These are phyloP conservation scores for Nycteola revayana DNA, from an alignment of 2,888 invertebrate genomes.

Conservation along the genomic window DNA sequence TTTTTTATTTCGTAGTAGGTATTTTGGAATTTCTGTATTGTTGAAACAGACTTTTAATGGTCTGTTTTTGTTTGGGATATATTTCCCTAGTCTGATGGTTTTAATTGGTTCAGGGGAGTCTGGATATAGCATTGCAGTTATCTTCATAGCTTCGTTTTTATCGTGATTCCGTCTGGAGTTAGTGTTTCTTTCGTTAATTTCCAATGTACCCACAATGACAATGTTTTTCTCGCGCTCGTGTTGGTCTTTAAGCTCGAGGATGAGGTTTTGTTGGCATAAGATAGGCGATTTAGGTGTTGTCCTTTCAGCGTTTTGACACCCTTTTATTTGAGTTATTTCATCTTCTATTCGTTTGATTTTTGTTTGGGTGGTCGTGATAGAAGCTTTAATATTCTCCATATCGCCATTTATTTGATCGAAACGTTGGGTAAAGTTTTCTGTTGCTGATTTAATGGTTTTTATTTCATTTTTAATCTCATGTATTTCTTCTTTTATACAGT, in stretches of 20 bases:
- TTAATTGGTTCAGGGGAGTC: slow-evolving; percentile 20
- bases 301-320: too few relatives aligned
- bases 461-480: too few relatives aligned
- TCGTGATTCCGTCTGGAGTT: slow-evolving; percentile 13
- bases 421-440: too few relatives aligned
- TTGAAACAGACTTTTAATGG: slow-evolving; percentile 25
- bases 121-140: slow-evolving; percentile 4
- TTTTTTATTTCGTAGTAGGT: slow-evolving; percentile 16
- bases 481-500: too few relatives aligned
- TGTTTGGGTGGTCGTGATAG: too few relatives aligned
- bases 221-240: slow-evolving; percentile 27
- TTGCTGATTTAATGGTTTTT: too few relatives aligned
- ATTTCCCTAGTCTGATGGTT: slow-evolving; percentile 25
- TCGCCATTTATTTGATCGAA: too few relatives aligned
- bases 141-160: slow-evolving; percentile 8
- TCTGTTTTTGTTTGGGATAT: slow-evolving; percentile 14
- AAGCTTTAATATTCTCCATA: too few relatives aligned
- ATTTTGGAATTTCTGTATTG: slow-evolving; percentile 9
- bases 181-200: slow-evolving; percentile 14
- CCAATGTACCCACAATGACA: slow-evolving; percentile 23
- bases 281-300: too few relatives aligned
- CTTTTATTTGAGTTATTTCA: too few relatives aligned
- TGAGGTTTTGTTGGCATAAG: too few relatives aligned
- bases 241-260: slow-evolving; percentile 27
- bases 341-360: too few relatives aligned